Conservation (phyloP, 1,140 invertebrate genomes). For the Centruroides vittatus region DNA sequence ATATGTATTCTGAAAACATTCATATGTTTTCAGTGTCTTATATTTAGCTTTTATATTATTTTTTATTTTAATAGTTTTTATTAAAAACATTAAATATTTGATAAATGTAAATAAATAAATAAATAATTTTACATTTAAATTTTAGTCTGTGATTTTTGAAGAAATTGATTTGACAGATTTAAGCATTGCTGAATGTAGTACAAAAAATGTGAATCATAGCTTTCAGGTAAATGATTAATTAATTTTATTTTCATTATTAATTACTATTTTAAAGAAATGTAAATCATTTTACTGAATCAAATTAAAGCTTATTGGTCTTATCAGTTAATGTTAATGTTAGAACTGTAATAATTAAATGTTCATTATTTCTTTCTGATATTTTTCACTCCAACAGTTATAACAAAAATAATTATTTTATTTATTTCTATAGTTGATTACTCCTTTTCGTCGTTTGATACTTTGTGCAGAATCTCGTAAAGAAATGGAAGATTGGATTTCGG, state of each 20-base stretch:
- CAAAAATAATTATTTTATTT: slow-evolving; percentile 1
- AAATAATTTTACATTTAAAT: slow-evolving; percentile 16
- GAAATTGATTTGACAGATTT: slow-evolving; percentile 68
- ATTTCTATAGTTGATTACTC: slow-evolving; percentile 62
- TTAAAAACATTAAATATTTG: too few relatives aligned
- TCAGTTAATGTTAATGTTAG: background rate
- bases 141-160: slow-evolving; percentile 71
- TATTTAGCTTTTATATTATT: too few relatives aligned
- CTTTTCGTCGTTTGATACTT: slow-evolving; percentile 62
- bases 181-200: slow-evolving; percentile 69
- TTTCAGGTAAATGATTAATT: slow-evolving; percentile 49
- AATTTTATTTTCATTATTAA: slow-evolving; percentile 1
- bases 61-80: too few relatives aligned
- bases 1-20: too few relatives aligned
- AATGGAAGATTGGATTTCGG: slow-evolving; percentile 80
- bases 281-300: too few relatives aligned
- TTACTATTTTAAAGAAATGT: too few relatives aligned
- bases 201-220: slow-evolving; percentile 70
- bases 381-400: too few relatives aligned
- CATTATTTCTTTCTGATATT: too few relatives aligned
- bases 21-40: too few relatives aligned
- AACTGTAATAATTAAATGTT: too few relatives aligned
- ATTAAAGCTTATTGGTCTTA: background rate
- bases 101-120: too few relatives aligned
- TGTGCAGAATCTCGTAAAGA: slow-evolving; percentile 63